Conservation (phyloP, 2,797 vertebrate species). For the Sebastes kiyomatsui region DNA sequence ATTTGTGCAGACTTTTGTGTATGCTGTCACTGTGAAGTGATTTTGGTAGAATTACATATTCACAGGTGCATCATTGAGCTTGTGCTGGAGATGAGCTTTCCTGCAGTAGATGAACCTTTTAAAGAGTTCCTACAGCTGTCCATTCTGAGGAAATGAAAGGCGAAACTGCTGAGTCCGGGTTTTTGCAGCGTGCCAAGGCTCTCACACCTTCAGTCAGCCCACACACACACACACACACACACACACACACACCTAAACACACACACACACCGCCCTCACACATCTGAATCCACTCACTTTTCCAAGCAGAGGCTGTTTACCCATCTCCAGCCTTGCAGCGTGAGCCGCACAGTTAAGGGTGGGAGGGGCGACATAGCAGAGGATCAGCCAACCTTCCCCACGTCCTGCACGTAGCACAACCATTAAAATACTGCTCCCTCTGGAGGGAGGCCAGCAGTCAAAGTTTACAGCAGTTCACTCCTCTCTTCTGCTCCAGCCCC, state of each 20-base stretch:
- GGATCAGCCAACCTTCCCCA: slow-evolving; percentile 78
- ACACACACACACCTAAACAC: neutral
- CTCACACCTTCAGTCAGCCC: slow-evolving; percentile 31
- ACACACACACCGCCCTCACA: neutral
- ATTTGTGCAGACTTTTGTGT: neutral
- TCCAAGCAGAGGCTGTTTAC: slow-evolving; percentile 63
- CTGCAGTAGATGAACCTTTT: neutral
- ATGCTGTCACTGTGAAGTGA: neutral
- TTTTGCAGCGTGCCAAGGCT: neutral
- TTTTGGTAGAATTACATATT: neutral
- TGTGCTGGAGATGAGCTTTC: neutral
- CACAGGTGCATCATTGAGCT: neutral
- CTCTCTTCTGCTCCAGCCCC: slow-evolving; percentile 52
- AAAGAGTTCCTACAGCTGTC: slow-evolving; percentile 11
- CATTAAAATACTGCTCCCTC: slow-evolving; percentile 84
- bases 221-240: neutral
- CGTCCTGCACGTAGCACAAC: slow-evolving; percentile 85
- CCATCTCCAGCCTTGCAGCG: slow-evolving; percentile 64
- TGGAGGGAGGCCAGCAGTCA: slow-evolving; percentile 81
- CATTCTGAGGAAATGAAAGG: slow-evolving; percentile 25
- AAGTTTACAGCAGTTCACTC: slow-evolving; percentile 80
- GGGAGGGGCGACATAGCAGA: slow-evolving; percentile 64
- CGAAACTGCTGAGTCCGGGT: slow-evolving; percentile 16
- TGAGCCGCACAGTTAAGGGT: slow-evolving; percentile 48
- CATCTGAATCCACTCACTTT: slow-evolving; percentile 32